Conservation (phyloP, 2,113 vertebrate genomes). For the Hippopotamus amphibius region DNA sequence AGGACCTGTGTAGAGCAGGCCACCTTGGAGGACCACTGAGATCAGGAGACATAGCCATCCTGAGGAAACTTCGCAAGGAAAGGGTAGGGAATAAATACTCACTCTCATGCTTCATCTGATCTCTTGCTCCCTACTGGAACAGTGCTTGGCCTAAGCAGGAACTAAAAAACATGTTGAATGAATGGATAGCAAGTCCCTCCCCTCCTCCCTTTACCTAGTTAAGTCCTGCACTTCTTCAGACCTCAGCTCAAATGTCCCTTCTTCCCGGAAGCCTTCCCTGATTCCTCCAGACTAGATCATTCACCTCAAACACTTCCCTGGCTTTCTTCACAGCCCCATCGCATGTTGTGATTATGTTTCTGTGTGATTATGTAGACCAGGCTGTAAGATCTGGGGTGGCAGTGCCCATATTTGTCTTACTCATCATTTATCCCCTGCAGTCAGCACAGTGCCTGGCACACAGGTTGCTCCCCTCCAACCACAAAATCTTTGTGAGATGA, state of each 20-base stretch:
- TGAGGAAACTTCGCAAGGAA: not conserved
- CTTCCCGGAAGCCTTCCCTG: conserved; percentile 17
- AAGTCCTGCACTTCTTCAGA: not conserved
- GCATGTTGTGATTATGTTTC: not conserved
- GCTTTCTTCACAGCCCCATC: not conserved
- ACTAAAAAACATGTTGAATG: not conserved
- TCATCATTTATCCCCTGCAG: not conserved
- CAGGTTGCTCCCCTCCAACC: not conserved
- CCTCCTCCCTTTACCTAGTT: not conserved
- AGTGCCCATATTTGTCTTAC: not conserved
- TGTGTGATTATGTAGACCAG: not conserved
- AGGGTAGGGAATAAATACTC: not conserved
- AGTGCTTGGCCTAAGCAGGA: not conserved
- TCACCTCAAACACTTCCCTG: not conserved
- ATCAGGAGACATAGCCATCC: not conserved
- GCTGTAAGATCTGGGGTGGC: not conserved
- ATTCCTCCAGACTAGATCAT: not conserved
- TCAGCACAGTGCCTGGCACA: not conserved
- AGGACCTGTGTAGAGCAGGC: not conserved
- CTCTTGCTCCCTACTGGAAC: not conserved
- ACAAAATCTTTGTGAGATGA: not conserved
- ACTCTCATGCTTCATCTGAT: not conserved
- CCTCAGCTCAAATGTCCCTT: not conserved
- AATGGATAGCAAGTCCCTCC: not conserved
- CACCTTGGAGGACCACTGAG: not conserved